Evolutionary conservation across 2,888 invertebrate genomes (phyloP).

Genomic region (Laothoe populi): DNA sequence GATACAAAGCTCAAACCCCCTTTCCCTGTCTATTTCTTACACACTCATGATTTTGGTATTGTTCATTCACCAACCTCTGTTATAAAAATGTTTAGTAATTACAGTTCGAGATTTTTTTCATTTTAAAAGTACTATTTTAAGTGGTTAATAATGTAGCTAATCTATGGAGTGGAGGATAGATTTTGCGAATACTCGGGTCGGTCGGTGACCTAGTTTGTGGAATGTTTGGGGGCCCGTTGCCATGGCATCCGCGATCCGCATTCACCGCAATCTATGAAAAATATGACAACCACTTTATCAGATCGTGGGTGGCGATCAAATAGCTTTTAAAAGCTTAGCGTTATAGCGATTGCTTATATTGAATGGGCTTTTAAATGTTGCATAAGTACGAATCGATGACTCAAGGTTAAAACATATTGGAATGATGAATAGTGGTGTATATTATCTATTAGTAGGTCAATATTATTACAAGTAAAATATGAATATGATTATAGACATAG

Average conservation of each 20-base stretch:
- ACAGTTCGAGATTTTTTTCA: background rate
- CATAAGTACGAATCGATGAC: no score
- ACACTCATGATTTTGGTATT: no score
- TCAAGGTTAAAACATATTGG: no score
- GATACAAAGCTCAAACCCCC: no score
- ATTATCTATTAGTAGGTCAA: no score
- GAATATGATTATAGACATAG: no score
- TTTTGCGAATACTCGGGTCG: constrained; percentile 48
- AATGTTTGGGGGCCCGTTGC: constrained; percentile 71
- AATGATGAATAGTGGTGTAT: no score
- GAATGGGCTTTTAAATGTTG: background rate
- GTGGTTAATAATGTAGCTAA: constrained; percentile 2
- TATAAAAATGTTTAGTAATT: no score
- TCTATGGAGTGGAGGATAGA: constrained; percentile 32
- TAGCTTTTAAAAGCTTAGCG: constrained; percentile 8
- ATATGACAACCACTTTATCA: constrained; percentile 14
- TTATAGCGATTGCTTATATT: background rate
- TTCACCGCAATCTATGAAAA: constrained; percentile 23
- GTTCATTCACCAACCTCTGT: no score
- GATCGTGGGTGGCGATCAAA: constrained; percentile 3
- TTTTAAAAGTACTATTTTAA: background rate
- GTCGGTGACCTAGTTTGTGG: constrained; percentile 59
- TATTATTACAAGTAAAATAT: no score
- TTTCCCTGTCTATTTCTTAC: no score
- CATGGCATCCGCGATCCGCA: constrained; percentile 46